Conservation (phyloP, 1,140 invertebrate genomes). For the Gryon sp. region DNA sequence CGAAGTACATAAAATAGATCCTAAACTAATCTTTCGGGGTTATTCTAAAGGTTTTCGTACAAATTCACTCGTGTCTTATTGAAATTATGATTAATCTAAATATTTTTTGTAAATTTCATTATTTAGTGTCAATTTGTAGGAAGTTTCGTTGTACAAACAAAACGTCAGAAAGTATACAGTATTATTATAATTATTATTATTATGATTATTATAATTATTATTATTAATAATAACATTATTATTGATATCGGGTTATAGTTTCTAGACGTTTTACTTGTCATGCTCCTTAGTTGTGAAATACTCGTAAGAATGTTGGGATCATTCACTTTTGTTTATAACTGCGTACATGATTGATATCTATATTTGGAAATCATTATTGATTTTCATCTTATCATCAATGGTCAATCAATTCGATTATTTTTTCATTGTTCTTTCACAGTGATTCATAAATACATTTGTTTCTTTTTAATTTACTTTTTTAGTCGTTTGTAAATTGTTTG, state of each 20-base stretch:
- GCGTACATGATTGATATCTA: background rate
- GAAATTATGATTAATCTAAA: conserved; percentile 9
- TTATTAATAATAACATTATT: no score
- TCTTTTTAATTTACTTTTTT: conserved; percentile 16
- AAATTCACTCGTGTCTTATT: conserved; percentile 34
- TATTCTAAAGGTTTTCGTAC: conserved; percentile 68
- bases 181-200: no score
- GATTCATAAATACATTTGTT: conserved; percentile 31
- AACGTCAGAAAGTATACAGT: conserved; percentile 5
- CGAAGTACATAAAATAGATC: conserved; percentile 76
- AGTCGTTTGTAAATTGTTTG: conserved; percentile 2
- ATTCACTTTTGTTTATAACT: conserved; percentile 29
- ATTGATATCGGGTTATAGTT: background rate
- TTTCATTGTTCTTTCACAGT: conserved; percentile 7
- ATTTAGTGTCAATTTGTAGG: background rate
- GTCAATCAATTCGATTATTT: conserved; percentile 11
- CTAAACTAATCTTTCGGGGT: conserved; percentile 71
- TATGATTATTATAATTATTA: no score
- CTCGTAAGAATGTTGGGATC: conserved; percentile 12
- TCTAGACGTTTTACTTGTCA: conserved; percentile 19
- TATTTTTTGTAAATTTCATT: conserved; percentile 4
- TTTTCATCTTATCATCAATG: conserved; percentile 9
- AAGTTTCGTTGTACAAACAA: conserved; percentile 11
- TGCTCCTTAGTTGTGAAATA: no score
- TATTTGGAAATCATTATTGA: conserved; percentile 21